Percentiles rank a stretch among this genome's conserved stretches.
phyloP scores from a whole-genome alignment of 2,888 invertebrate species.

The Hydrotaea cyrtoneurina region DNA sequence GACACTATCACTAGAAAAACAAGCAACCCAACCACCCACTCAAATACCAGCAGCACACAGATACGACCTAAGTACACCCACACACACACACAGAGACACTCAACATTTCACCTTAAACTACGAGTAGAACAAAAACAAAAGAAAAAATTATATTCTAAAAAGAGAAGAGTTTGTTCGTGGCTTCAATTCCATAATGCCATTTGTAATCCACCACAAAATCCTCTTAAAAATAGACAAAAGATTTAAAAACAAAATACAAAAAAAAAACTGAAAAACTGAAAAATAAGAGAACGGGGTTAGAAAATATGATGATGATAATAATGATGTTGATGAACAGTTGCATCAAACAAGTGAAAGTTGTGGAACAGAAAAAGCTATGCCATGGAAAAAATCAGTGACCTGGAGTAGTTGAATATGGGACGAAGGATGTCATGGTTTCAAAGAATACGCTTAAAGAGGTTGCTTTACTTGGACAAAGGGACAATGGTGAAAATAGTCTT shows the following conservation, averaged over 20 bases:
- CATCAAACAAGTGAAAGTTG: slow-evolving; percentile 4
- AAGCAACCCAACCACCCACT: too few species aligned
- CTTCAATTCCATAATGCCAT: slow-evolving; percentile 54
- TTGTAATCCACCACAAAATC: slow-evolving; percentile 59
- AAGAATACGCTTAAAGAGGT: neutral
- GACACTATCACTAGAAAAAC: neutral
- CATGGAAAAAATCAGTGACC: neutral
- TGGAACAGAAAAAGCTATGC: neutral
- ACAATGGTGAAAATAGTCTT: too few species aligned
- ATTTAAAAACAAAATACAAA: slow-evolving; percentile 29
- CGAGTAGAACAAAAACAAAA: neutral
- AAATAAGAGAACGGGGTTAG: neutral
- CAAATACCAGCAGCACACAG: neutral
- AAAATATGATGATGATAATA: slow-evolving; percentile 13
- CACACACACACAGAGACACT: neutral
- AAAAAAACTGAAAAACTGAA: neutral
- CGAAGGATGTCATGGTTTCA: neutral
- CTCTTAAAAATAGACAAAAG: slow-evolving; percentile 55
- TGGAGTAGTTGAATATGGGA: neutral
- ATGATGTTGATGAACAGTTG: slow-evolving; percentile 1
- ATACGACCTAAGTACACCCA: neutral
- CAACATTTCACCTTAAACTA: slow-evolving; percentile 43
- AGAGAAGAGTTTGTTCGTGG: slow-evolving; percentile 27
- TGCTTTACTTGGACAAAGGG: too few species aligned
- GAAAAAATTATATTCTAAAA: too few species aligned